phyloP scores from a whole-genome alignment of 2,113 vertebrate species.

The Psilopsiagon aurifrons region DNA sequence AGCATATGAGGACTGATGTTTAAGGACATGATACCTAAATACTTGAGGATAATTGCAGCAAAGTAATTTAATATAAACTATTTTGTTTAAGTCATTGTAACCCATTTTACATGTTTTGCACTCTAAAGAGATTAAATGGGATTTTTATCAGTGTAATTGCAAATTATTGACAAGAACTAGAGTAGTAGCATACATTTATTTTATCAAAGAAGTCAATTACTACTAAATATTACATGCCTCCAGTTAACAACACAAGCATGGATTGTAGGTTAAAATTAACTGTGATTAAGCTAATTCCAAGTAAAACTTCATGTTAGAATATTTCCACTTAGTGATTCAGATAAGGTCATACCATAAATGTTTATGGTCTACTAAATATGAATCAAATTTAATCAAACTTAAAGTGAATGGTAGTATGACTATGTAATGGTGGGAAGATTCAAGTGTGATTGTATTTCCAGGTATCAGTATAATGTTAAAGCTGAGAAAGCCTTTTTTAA shows the following conservation, averaged over 20 bases:
- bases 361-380: neutral
- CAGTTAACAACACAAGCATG: neutral
- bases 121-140: neutral
- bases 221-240: neutral
- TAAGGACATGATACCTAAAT: neutral
- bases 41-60: neutral
- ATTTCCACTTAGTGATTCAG: neutral
- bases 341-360: neutral
- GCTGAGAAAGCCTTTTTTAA: neutral
- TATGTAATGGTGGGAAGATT: neutral
- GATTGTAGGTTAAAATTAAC: neutral
- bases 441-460: neutral
- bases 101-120: neutral
- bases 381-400: neutral
- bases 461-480: neutral
- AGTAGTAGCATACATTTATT: neutral
- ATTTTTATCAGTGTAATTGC: neutral
- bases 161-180: slow-evolving; percentile 17
- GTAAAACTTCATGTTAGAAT: neutral
- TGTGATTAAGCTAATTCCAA: neutral
- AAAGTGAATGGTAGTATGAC: neutral
- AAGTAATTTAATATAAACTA: neutral
- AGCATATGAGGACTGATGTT: neutral
- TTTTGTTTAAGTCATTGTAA: neutral
- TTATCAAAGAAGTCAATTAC: neutral